Conservation (phyloP, 1,140 invertebrate species). For the Saccostrea glomerata region DNA sequence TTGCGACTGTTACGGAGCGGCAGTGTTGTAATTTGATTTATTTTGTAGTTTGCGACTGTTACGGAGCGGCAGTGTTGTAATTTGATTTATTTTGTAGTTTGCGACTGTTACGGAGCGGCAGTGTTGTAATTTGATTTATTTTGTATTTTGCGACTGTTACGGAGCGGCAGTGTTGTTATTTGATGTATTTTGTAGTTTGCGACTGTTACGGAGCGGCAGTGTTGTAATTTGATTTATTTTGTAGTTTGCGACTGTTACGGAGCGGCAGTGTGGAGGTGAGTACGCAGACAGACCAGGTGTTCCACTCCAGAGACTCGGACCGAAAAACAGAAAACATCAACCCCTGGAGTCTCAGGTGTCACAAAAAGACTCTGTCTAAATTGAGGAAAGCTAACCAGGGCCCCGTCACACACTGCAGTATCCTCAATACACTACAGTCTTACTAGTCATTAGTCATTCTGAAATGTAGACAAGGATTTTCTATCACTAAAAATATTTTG, state of each 20-base stretch:
- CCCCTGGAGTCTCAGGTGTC: slow-evolving; percentile 83
- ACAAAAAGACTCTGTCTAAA: slow-evolving; percentile 80
- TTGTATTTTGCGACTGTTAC: slow-evolving; percentile 62
- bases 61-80: slow-evolving; percentile 67
- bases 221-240: slow-evolving; percentile 50
- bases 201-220: slow-evolving; percentile 68
- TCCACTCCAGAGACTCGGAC: slow-evolving; percentile 68
- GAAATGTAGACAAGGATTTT: no score
- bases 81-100: slow-evolving; percentile 57
- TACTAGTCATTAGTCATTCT: not conserved
- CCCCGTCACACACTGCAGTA: slow-evolving; percentile 44
- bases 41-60: slow-evolving; percentile 63
- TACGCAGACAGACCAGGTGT: slow-evolving; percentile 74
- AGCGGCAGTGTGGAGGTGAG: slow-evolving; percentile 78
- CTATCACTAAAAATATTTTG: no score
- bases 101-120: slow-evolving; percentile 66
- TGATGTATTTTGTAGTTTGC: slow-evolving; percentile 58
- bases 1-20: slow-evolving; percentile 66
- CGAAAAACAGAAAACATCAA: slow-evolving; percentile 75
- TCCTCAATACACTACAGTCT: not conserved
- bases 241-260: slow-evolving; percentile 62
- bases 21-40: slow-evolving; percentile 57
- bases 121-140: slow-evolving; percentile 53
- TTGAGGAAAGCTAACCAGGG: slow-evolving; percentile 83
- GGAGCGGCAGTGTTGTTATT: slow-evolving; percentile 67